phyloP scores from a whole-genome alignment of 2,113 vertebrate genomes.

The Syngnathus scovelli region DNA sequence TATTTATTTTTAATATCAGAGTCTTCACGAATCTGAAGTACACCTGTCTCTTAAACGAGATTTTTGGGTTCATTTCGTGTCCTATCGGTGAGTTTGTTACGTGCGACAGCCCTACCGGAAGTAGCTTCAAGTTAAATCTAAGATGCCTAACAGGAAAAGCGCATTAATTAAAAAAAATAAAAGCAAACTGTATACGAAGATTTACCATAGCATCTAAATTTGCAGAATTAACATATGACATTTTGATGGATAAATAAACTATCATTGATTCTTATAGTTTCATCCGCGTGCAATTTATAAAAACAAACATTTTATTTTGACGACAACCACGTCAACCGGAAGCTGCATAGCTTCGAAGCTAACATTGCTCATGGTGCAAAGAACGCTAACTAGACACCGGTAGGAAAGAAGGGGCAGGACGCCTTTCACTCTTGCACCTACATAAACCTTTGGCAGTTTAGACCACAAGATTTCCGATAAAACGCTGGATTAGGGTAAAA shows the following conservation, averaged over 20 bases:
- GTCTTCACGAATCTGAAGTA: not conserved
- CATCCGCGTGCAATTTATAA: not conserved
- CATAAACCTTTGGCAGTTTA: constrained; percentile 50
- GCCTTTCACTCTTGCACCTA: constrained; percentile 47
- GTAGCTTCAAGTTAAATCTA: not conserved
- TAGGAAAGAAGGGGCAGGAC: constrained; percentile 51
- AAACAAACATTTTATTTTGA: not conserved
- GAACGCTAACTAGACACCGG: constrained; percentile 7
- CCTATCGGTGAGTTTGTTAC: not conserved
- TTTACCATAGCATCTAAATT: not conserved
- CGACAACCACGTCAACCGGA: constrained; percentile 14
- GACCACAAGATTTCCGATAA: constrained; percentile 18
- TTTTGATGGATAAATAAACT: not conserved
- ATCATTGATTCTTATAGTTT: not conserved
- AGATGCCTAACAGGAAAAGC: not conserved
- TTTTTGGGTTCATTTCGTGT: not conserved
- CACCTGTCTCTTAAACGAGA: not conserved
- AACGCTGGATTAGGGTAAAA: not conserved
- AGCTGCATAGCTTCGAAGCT: not conserved
- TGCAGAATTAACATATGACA: not conserved
- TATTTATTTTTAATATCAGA: not conserved
- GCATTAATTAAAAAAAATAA: not conserved
- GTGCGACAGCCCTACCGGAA: not conserved
- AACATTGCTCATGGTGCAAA: not conserved
- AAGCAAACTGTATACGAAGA: not conserved